phyloP scores from a whole-genome alignment of 2,888 invertebrate species.

The Trileptium ribeirensis region DNA sequence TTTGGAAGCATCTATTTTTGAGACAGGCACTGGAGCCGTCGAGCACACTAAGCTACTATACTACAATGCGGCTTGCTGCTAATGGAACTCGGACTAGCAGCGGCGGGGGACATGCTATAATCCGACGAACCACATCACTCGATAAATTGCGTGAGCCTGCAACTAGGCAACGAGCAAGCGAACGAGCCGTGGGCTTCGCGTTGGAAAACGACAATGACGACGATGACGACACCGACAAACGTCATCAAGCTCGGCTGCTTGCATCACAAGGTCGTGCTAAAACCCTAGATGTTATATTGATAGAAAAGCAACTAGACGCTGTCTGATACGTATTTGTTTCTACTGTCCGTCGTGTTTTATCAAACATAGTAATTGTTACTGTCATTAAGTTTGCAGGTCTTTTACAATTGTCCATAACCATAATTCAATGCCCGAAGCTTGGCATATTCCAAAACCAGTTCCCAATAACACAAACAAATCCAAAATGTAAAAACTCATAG shows the following conservation, averaged over 20 bases:
- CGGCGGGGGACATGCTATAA: not conserved
- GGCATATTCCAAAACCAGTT: too few species aligned
- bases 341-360: too few species aligned
- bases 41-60: not conserved
- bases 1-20: not conserved
- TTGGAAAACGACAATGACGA: not conserved
- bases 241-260: not conserved
- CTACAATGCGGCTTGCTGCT: not conserved
- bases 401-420: too few species aligned
- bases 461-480: too few species aligned
- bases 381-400: too few species aligned
- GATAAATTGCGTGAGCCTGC: not conserved
- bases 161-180: not conserved
- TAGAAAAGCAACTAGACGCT: not conserved
- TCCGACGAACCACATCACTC: not conserved
- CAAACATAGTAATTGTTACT: too few species aligned
- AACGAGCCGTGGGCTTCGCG: too few species aligned
- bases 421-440: too few species aligned
- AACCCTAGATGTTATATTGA: not conserved
- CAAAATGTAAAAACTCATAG: too few species aligned
- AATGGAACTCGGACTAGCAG: not conserved
- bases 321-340: too few species aligned
- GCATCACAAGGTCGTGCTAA: not conserved
- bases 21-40: not conserved
- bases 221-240: not conserved